Conservation (phyloP, 1,140 invertebrate species). For the Heliconius nattereri region DNA sequence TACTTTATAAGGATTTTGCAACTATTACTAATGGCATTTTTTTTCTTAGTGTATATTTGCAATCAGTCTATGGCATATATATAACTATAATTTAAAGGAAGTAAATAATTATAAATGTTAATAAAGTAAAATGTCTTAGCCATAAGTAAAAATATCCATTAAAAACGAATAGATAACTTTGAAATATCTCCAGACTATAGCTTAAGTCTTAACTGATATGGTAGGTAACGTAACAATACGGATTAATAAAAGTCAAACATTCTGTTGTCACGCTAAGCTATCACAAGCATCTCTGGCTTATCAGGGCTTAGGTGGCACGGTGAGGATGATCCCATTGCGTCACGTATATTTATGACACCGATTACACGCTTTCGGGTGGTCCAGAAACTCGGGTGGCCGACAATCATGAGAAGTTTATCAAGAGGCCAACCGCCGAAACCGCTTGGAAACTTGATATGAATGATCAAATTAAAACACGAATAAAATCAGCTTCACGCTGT, state of each 20-base stretch:
- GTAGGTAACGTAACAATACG: slow-evolving; percentile 15
- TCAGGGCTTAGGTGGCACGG: slow-evolving; percentile 58
- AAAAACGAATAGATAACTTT: background rate
- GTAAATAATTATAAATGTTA: background rate
- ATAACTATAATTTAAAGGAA: background rate
- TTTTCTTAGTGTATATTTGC: too few relatives aligned
- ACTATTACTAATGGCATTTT: slow-evolving; percentile 15
- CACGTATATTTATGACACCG: slow-evolving; percentile 72
- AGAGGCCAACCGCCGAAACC: slow-evolving; percentile 64
- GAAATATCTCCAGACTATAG: slow-evolving; percentile 1
- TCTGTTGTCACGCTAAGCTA: slow-evolving; percentile 45
- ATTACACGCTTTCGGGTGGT: slow-evolving; percentile 66
- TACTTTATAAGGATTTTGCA: too few relatives aligned
- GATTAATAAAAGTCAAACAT: slow-evolving; percentile 50
- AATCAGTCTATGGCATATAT: too few relatives aligned
- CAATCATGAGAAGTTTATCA: slow-evolving; percentile 65
- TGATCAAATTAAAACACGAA: slow-evolving; percentile 42
- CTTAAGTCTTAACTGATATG: slow-evolving; percentile 3
- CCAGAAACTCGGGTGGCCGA: slow-evolving; percentile 56
- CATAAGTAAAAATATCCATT: background rate
- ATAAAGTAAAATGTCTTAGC: background rate
- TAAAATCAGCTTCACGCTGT: slow-evolving; percentile 28
- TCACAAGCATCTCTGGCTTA: slow-evolving; percentile 55
- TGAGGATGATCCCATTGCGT: slow-evolving; percentile 68
- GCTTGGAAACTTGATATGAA: slow-evolving; percentile 52